Percentiles rank a stretch among this genome's conserved stretches.
Evolutionary conservation across 2,888 invertebrate genomes (phyloP).

Genomic region (Hesperia comma): DNA sequence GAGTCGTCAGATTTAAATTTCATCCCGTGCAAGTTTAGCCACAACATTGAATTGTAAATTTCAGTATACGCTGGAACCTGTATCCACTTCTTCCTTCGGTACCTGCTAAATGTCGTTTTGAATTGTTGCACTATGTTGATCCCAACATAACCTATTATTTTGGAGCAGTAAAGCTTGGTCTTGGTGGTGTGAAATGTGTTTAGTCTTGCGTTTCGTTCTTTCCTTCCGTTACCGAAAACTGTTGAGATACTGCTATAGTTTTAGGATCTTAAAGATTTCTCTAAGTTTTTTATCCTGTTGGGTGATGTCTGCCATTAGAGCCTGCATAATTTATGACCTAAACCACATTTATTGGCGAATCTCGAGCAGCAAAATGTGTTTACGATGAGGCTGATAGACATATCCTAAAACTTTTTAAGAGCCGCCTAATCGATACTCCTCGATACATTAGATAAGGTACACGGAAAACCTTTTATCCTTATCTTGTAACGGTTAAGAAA

Average conservation of each 20-base stretch:
- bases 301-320: too few species aligned
- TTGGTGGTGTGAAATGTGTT: too few species aligned
- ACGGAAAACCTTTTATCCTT: constrained; percentile 1
- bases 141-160: too few species aligned
- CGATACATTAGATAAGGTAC: background rate
- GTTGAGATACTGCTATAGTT: too few species aligned
- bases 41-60: constrained; percentile 32
- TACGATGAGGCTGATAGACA: background rate
- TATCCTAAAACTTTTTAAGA: background rate
- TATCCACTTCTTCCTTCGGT: background rate
- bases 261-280: too few species aligned
- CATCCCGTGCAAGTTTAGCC: constrained; percentile 21
- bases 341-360: too few species aligned
- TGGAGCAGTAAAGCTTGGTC: too few species aligned
- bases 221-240: too few species aligned
- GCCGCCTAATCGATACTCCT: background rate
- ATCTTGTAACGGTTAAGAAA: background rate
- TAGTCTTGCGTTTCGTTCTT: too few species aligned
- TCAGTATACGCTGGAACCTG: constrained; percentile 13
- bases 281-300: too few species aligned
- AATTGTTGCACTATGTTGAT: background rate
- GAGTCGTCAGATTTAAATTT: constrained; percentile 24
- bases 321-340: too few species aligned
- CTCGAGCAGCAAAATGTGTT: background rate
- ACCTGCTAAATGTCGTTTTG: background rate